phyloP scores from a whole-genome alignment of 2,113 vertebrate species.

The Tinamus guttatus region DNA sequence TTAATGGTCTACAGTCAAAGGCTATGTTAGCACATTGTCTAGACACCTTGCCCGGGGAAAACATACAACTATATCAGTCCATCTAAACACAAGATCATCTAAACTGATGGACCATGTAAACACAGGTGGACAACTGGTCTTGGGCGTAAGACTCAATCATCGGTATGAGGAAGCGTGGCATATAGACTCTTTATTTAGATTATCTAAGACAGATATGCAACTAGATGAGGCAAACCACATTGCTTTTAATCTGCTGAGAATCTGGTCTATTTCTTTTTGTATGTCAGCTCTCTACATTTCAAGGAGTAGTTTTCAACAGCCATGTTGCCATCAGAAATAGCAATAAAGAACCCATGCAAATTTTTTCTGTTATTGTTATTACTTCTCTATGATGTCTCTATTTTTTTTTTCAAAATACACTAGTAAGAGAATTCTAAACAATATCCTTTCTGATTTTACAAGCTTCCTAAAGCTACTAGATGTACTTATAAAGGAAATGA shows the following conservation, averaged over 20 bases:
- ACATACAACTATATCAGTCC: background rate
- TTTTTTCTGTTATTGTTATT: background rate
- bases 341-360: background rate
- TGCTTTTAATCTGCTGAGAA: background rate
- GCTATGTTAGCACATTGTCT: background rate
- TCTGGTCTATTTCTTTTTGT: background rate
- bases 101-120: background rate
- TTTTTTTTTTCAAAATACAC: background rate
- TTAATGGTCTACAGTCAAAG: background rate
- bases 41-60: background rate
- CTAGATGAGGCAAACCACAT: background rate
- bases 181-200: background rate
- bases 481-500: background rate
- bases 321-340: background rate
- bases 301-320: background rate
- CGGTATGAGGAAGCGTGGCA: background rate
- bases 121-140: background rate
- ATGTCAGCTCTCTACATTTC: background rate
- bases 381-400: background rate
- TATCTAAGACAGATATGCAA: background rate
- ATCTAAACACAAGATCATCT: background rate
- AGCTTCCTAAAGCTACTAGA: background rate
- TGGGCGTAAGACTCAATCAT: background rate
- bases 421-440: background rate
- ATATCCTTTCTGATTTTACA: background rate